Conservation (phyloP, 2,113 vertebrate genomes). For the Lepisosteus oculatus region DNA sequence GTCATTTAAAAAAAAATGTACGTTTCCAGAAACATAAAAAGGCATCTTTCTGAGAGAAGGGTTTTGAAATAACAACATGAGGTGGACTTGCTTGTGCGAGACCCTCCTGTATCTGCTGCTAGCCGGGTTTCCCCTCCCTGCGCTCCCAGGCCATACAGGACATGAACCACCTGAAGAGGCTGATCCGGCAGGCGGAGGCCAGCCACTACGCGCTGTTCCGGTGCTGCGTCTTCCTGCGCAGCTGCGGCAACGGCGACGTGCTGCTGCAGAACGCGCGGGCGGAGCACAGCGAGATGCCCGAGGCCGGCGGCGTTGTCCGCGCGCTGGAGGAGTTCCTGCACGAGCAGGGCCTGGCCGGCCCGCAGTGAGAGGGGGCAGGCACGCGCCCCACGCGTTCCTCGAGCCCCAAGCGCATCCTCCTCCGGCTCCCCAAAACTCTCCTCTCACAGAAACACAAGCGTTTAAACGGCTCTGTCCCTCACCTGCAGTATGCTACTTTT, state of each 20-base stretch:
- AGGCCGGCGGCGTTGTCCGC: conserved; percentile 82
- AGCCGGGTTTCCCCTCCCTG: background rate
- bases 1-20: too few relatives aligned
- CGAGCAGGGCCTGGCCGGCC: conserved; percentile 55
- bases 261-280: conserved; percentile 86
- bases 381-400: too few relatives aligned
- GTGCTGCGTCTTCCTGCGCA: conserved; percentile 88
- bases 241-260: conserved; percentile 88
- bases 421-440: too few relatives aligned
- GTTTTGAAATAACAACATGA: too few relatives aligned
- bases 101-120: background rate
- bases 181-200: conserved; percentile 92
- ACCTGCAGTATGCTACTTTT: too few relatives aligned
- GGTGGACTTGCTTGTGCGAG: too few relatives aligned
- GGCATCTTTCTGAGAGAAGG: too few relatives aligned
- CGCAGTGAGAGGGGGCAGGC: background rate
- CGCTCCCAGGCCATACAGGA: conserved; percentile 87
- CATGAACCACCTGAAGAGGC: conserved; percentile 95
- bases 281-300: conserved; percentile 86
- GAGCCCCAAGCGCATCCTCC: too few relatives aligned
- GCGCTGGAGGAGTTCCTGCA: conserved; percentile 91
- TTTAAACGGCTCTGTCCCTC: too few relatives aligned
- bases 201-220: conserved; percentile 94
- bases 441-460: too few relatives aligned
- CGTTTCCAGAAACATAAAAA: too few relatives aligned